phyloP scores from a whole-genome alignment of 2,888 invertebrate species.

The Lasiommata megera region DNA sequence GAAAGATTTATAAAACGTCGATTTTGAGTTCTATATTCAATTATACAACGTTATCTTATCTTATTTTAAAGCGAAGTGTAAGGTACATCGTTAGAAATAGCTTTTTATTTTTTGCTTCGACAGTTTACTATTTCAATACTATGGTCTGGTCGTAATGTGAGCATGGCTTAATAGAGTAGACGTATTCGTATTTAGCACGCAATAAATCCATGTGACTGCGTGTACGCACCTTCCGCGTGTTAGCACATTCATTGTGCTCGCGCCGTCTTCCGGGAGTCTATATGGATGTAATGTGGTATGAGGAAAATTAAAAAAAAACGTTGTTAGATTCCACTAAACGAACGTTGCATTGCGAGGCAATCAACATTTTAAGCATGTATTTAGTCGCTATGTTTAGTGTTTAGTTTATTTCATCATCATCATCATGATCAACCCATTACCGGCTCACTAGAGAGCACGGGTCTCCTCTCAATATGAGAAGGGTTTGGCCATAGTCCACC shows the following conservation, averaged over 20 bases:
- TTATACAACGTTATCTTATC: no score
- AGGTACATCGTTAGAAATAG: no score
- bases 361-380: neutral
- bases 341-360: constrained; percentile 2
- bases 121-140: neutral
- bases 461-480: no score
- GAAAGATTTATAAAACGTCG: no score
- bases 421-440: no score
- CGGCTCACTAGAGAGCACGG: no score
- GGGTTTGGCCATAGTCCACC: no score
- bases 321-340: constrained; percentile 14
- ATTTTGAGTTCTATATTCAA: no score
- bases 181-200: constrained; percentile 36
- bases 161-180: constrained; percentile 28
- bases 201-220: constrained; percentile 42
- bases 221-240: constrained; percentile 55
- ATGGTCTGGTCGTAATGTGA: constrained; percentile 40
- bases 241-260: constrained; percentile 43
- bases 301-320: constrained; percentile 27
- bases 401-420: no score
- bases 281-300: constrained; percentile 36
- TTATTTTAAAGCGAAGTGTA: no score
- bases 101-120: no score
- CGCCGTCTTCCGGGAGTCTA: constrained; percentile 47
- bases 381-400: no score